Percentiles rank a stretch among this genome's conserved stretches.
Evolutionary conservation across 1,140 invertebrate species (phyloP).

Genomic region (Diorhabda sublineata): DNA sequence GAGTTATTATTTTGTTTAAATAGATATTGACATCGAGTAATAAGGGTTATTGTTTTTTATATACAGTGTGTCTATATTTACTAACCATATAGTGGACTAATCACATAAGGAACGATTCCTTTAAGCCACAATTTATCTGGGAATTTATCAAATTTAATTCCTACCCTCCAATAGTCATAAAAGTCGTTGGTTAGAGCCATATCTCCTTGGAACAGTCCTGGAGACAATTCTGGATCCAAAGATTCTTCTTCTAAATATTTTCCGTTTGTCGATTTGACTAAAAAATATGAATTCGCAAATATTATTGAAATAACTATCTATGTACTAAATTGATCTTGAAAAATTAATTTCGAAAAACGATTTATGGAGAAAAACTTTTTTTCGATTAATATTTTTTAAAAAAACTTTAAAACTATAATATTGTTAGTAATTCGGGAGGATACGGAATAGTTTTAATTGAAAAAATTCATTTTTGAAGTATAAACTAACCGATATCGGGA

Average conservation of each 20-base stretch:
- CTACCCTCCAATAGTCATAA: slow-evolving; percentile 56
- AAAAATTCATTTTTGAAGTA: neutral
- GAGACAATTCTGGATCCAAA: slow-evolving; percentile 62
- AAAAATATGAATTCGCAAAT: neutral
- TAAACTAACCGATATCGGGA: slow-evolving; percentile 46
- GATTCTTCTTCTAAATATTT: slow-evolving; percentile 30
- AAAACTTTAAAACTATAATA: too few relatives aligned
- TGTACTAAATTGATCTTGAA: neutral
- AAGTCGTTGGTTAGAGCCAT: slow-evolving; percentile 56
- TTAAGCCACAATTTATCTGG: slow-evolving; percentile 61
- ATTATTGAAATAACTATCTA: too few relatives aligned
- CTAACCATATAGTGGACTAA: slow-evolving; percentile 59
- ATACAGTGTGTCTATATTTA: neutral
- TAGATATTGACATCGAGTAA: too few relatives aligned
- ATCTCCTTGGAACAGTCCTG: slow-evolving; percentile 65
- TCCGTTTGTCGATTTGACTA: neutral
- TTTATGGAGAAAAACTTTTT: neutral
- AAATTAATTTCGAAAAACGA: neutral
- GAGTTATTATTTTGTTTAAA: too few relatives aligned
- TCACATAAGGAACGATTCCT: slow-evolving; percentile 56
- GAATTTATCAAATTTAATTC: slow-evolving; percentile 61
- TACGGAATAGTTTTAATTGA: too few relatives aligned
- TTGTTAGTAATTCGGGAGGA: too few relatives aligned
- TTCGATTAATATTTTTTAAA: neutral
- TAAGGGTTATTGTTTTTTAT: too few relatives aligned